These are phyloP conservation scores for Agrilus planipennis DNA, from an alignment of 1,140 invertebrate species.

Conservation along the genomic window DNA sequence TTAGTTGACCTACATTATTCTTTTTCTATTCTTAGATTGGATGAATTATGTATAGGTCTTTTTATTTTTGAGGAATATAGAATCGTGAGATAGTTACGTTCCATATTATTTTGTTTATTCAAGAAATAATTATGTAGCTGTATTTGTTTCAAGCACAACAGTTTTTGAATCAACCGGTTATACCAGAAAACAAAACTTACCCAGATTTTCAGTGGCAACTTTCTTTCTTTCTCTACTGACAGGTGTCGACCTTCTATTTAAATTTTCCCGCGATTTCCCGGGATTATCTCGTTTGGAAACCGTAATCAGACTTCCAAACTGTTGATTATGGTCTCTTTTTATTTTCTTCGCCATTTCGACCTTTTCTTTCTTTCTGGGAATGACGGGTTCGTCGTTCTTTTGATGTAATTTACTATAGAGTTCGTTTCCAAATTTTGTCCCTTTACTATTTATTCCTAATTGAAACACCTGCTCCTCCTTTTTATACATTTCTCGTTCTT, in stretches of 20 bases:
- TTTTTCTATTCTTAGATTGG: no score
- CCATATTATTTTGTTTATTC: no score
- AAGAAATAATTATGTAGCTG: no score
- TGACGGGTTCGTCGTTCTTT: conserved; percentile 30
- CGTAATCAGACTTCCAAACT: conserved; percentile 29
- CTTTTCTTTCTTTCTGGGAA: conserved; percentile 35
- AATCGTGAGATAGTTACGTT: no score
- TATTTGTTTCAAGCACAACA: no score
- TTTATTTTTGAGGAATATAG: no score
- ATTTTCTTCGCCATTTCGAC: conserved; percentile 32
- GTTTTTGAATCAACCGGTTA: no score
- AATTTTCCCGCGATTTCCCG: conserved; percentile 17
- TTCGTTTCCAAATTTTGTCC: background rate
- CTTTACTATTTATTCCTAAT: no score
- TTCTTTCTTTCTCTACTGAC: conserved; percentile 29
- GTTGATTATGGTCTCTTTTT: conserved; percentile 30
- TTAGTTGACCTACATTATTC: no score
- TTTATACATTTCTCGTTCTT: conserved; percentile 5
- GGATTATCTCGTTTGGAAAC: conserved; percentile 26
- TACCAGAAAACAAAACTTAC: conserved; percentile 27
- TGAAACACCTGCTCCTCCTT: no score
- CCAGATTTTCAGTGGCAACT: conserved; percentile 25
- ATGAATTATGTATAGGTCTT: no score
- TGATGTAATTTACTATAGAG: no score
- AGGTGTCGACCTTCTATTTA: conserved; percentile 32